Evolutionary conservation across 2,888 invertebrate species (phyloP).

Genomic region (Lithophane semibrunnea): DNA sequence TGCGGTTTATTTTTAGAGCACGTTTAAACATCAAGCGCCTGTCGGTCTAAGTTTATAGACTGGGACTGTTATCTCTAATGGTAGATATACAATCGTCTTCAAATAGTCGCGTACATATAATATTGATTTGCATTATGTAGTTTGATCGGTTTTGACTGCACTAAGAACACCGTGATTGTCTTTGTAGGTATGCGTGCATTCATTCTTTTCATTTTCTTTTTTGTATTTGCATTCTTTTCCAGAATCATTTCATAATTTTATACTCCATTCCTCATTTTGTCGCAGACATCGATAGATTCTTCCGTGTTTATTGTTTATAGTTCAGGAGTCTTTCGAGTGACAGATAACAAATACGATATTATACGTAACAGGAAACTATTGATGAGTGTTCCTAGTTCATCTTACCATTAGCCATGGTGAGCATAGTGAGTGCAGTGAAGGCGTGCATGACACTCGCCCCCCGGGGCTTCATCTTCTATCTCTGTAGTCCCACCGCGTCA

Average conservation of each 20-base stretch:
- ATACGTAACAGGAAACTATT: constrained; percentile 37
- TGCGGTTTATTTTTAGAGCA: constrained; percentile 38
- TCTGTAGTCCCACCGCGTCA: constrained; percentile 75
- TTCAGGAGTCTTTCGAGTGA: constrained; percentile 24
- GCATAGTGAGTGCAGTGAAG: constrained; percentile 95
- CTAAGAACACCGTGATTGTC: not conserved
- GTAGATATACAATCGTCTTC: constrained; percentile 15
- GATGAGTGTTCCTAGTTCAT: not conserved
- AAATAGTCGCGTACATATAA: constrained; percentile 6
- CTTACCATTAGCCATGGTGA: constrained; percentile 95
- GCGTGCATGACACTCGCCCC: constrained; percentile 94
- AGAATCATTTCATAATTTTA: not conserved
- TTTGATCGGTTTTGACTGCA: not conserved
- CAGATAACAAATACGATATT: constrained; percentile 12
- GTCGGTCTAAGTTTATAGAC: constrained; percentile 27
- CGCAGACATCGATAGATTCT: constrained; percentile 12
- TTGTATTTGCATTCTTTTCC: not conserved
- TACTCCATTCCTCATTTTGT: not conserved
- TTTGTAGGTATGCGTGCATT: not conserved
- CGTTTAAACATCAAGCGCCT: constrained; percentile 14
- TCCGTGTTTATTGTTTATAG: constrained; percentile 47
- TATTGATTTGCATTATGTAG: constrained; percentile 4
- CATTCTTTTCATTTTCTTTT: too few relatives aligned
- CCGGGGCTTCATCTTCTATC: constrained; percentile 89
- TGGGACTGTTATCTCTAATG: constrained; percentile 28